These are phyloP conservation scores for Caenorhabditis sinica DNA, from an alignment of 2,888 invertebrate genomes.

Conservation along the genomic window DNA sequence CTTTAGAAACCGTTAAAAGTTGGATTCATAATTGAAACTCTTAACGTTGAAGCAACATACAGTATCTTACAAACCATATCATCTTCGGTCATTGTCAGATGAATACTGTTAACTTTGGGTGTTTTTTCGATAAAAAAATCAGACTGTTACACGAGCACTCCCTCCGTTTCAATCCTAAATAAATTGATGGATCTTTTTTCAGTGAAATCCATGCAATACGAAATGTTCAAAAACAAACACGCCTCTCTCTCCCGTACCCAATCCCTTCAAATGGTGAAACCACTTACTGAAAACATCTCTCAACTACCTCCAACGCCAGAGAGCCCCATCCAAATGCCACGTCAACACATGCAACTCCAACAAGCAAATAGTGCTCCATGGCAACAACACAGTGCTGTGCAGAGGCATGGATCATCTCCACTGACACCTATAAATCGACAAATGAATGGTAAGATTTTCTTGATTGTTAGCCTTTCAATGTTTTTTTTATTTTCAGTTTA, in stretches of 20 bases:
- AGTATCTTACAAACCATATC: too few species aligned
- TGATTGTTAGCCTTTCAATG: neutral
- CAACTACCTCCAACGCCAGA: conserved; percentile 51
- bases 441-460: conserved; percentile 30
- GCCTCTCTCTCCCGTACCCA: conserved; percentile 73
- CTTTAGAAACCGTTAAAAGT: too few species aligned
- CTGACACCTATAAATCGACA: conserved; percentile 59
- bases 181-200: too few species aligned
- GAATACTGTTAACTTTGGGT: too few species aligned
- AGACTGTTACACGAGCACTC: too few species aligned
- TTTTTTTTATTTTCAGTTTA: conserved; percentile 24
- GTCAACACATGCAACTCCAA: conserved; percentile 45
- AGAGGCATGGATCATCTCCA: conserved; percentile 59
- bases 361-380: conserved; percentile 63
- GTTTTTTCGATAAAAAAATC: too few species aligned
- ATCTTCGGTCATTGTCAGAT: too few species aligned
- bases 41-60: too few species aligned
- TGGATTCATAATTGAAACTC: too few species aligned
- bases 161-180: too few species aligned
- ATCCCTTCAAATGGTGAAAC: conserved; percentile 73
- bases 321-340: conserved; percentile 21
- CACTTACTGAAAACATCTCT: conserved; percentile 36
- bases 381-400: conserved; percentile 47
- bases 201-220: conserved; percentile 79
- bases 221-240: conserved; percentile 68